Conservation (phyloP, 2,888 invertebrate species). For the Ichneumon xanthorius region DNA sequence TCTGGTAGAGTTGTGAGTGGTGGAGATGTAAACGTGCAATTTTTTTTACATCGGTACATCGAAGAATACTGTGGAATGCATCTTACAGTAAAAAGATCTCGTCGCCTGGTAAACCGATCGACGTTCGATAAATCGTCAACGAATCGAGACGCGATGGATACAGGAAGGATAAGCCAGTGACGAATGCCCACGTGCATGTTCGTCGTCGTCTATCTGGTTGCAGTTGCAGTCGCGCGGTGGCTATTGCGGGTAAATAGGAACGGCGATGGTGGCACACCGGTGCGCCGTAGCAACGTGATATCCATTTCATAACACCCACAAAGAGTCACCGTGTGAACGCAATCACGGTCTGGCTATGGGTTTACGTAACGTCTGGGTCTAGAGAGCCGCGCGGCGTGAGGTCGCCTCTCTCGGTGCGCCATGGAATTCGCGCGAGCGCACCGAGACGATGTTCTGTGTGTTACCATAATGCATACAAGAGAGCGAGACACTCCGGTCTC, state of each 20-base stretch:
- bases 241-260: conserved; percentile 73
- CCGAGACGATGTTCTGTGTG: conserved; percentile 49
- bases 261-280: conserved; percentile 50
- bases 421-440: conserved; percentile 67
- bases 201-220: conserved; percentile 17
- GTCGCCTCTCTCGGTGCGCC: conserved; percentile 65
- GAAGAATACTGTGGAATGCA: background rate
- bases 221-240: conserved; percentile 43
- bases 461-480: conserved; percentile 32
- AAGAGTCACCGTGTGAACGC: conserved; percentile 83
- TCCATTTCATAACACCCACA: conserved; percentile 84
- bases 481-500: conserved; percentile 24
- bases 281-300: conserved; percentile 79
- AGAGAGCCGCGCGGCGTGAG: conserved; percentile 63
- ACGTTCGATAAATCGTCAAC: conserved; percentile 33
- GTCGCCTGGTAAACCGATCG: conserved; percentile 11
- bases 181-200: conserved; percentile 14
- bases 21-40: no score
- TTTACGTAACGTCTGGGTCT: conserved; percentile 77
- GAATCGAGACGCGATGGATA: conserved; percentile 17
- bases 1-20: no score
- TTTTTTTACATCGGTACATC: background rate
- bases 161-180: conserved; percentile 10
- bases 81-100: conserved; percentile 17
- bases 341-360: conserved; percentile 72